Evolutionary conservation across 2,113 vertebrate species (phyloP).

Genomic region (Stigmatopora nigra): DNA sequence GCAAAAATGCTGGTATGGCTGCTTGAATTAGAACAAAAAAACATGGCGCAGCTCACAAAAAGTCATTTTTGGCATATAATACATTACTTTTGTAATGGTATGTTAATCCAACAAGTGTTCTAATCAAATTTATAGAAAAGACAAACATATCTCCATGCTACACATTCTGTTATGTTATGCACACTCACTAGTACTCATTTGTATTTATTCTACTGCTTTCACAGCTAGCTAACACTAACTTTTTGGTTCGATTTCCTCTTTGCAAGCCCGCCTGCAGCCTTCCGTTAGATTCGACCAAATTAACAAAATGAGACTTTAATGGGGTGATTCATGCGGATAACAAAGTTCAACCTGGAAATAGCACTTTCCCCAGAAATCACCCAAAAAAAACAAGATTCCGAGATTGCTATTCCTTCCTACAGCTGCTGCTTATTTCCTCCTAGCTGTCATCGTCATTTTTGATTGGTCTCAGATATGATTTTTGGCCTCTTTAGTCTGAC

Average conservation of each 20-base stretch:
- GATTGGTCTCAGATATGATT: neutral
- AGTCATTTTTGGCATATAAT: neutral
- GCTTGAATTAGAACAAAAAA: no score
- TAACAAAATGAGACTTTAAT: neutral
- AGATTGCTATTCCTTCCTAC: neutral
- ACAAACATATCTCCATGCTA: neutral
- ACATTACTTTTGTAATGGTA: neutral
- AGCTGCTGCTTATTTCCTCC: neutral
- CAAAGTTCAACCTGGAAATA: neutral
- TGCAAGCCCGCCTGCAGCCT: neutral
- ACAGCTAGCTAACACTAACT: neutral
- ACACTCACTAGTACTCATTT: neutral
- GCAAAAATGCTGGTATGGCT: no score
- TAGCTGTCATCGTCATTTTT: neutral
- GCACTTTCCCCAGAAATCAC: neutral
- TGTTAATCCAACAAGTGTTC: neutral
- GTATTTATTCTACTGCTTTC: neutral
- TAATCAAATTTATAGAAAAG: neutral
- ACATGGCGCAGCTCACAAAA: neutral
- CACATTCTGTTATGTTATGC: neutral
- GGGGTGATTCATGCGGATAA: neutral
- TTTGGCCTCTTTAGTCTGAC: neutral
- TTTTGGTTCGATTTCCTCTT: constrained; percentile 1
- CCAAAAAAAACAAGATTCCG: neutral
- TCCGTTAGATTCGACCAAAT: neutral